Conservation (phyloP, 2,888 invertebrate genomes). For the Cylloceria caligata region DNA sequence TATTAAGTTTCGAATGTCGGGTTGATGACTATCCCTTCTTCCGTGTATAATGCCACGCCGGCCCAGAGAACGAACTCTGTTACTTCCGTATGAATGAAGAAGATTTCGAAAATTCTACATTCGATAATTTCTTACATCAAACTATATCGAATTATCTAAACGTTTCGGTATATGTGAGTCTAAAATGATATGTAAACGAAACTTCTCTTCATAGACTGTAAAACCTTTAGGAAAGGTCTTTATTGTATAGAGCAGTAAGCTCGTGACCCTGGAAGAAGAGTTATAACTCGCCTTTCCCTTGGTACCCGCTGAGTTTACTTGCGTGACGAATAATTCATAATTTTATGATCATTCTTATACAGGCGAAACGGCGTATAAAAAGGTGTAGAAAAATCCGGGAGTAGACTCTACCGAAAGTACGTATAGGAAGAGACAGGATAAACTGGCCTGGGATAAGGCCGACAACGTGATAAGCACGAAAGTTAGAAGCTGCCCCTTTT, state of each 20-base stretch:
- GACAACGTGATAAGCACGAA: conserved; percentile 2
- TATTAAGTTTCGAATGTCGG: too few species aligned
- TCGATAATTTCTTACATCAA: too few species aligned
- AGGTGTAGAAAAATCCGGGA: neutral
- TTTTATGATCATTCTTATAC: neutral
- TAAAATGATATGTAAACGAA: neutral
- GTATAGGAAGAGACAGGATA: neutral
- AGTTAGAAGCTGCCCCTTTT: neutral
- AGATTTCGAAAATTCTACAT: too few species aligned
- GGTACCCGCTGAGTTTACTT: neutral
- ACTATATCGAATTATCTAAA: too few species aligned
- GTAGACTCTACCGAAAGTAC: neutral
- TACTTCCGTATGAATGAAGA: too few species aligned
- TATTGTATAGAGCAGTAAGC: neutral
- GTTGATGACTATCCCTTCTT: too few species aligned
- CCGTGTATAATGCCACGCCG: too few species aligned
- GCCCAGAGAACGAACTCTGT: too few species aligned
- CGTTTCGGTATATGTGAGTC: neutral
- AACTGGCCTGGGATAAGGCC: neutral
- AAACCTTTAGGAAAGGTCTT: neutral
- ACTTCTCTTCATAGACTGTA: neutral
- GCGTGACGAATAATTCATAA: neutral
- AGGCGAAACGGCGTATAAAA: neutral
- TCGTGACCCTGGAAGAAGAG: neutral
- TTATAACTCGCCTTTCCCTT: neutral